Base-by-base conservation (phyloP, 2,888 invertebrate species). In the Pegoplata infirma region DNA sequence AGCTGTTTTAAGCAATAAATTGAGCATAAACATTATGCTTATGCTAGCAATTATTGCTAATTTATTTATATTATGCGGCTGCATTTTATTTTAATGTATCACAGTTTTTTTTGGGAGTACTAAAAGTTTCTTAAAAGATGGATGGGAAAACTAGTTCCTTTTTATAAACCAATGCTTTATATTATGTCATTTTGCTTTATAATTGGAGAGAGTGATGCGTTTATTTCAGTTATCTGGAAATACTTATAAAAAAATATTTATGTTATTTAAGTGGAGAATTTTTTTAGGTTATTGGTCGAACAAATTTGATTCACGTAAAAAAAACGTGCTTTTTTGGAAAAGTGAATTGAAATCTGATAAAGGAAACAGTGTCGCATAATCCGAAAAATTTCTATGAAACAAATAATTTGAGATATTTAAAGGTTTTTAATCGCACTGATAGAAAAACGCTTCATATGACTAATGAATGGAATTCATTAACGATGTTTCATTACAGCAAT, bases 1-100 rank as follows among this genome's bases (percentile, higher is more conserved):
- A 66, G 81, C 80, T 74, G 82, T 82, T 58, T 68, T 77, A 49
- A 81, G 67, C 80, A 83, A 72, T 73, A 82, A 81, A 80, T 82
- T 82, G 51, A 83, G 64, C 73, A 82, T 69, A 75, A 83, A 81
- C 75, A 82, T 66, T 25, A 76, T 55, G 14, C 64, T 76, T 67
- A 83, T 80, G 72, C 80, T 67, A 23, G 71, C 71, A 55, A 81
- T 76, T 64, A 82, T 58, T 49, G 81, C 77, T 76, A 82, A 72
- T 73, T 82, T 78, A 47, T 78, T 81, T 16, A 47, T 59, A 63
- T 53, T 72, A 32, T 73, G 77, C 32, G 51, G 79, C 74, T 73
- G 81, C 80, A 80, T 82, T 81, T 79, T 63, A 47, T 59, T 53
- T 56, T 56, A 68, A 72, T 36, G 69, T 82, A 82, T 82, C 82